Base-by-base conservation (phyloP, 2,113 vertebrate genomes). In the Prunella fulvescens region DNA sequence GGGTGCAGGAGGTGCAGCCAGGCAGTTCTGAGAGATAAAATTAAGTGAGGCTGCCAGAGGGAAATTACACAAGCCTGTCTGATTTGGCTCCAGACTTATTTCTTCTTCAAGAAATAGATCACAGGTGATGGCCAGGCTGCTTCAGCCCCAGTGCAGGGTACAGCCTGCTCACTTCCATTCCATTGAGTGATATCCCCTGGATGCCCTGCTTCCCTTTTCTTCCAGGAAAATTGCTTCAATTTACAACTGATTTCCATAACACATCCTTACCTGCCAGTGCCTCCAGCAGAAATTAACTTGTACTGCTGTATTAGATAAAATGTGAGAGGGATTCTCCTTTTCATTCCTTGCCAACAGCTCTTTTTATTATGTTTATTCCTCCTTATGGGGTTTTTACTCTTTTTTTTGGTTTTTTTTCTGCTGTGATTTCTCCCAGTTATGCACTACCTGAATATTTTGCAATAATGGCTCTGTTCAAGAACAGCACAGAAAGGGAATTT, bases 131-230 rank as follows among this genome's bases (percentile, higher is more conserved):
- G 29, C 54, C 47, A 11, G 58, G 83, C 44, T 86, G 76, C 76
- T 22, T 7, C 58, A 44, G 67, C 24, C 1, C 0, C 1, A 53
- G 64, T 1, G 14, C 56, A 4, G 1, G 23, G 67, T 6, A 4
- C 53, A 19, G 4, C 20, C 17, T 22, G 81, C 84, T 87, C 39
- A 0, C 81, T 54, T 31, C 81, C 82, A n/a, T 80, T 61, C 19
- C 14, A 0, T 1, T 26, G 39, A 69, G 66, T 24, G 33, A 35
- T 42, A 24, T 3, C 64, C 86, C 76, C 88, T 51, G 17, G 10
- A 28, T 29, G 37, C 51, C 44, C 20, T 16, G 7, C 78, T 81
- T 53, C 10, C 79, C 82, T 77, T 7, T 39, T n/a, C 51, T 92
- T 51, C 39, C 29, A 50, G 66, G 53, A 65, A 51, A 91, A 88